A percentile compares a stretch with the other conserved stretches of the same genome.
Conservation (phyloP, 64 coral and sea anemone species). For the Pocillopora damicornis region DNA sequence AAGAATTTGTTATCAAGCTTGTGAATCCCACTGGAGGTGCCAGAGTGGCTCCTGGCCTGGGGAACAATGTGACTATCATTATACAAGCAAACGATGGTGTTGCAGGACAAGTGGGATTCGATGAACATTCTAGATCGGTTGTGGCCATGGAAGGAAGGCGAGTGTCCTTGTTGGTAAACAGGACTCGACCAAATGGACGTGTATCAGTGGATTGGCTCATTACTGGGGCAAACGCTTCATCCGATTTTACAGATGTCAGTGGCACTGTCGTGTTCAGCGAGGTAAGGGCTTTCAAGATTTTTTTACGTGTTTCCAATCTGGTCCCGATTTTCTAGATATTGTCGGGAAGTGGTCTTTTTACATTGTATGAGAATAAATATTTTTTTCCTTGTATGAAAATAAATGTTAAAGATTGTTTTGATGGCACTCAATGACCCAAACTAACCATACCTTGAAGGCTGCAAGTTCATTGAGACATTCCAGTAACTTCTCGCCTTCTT, state of each 20-base stretch:
- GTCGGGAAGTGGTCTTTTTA: no score
- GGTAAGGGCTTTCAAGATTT: constrained; percentile 14
- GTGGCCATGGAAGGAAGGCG: constrained; percentile 69
- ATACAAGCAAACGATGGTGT: constrained; percentile 94
- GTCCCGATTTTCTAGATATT: background rate
- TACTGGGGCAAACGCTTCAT: constrained; percentile 62
- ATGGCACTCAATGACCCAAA: no score
- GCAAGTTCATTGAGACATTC: no score
- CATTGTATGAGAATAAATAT: no score
- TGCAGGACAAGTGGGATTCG: constrained; percentile 83
- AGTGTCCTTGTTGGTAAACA: constrained; percentile 59
- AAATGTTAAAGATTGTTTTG: no score
- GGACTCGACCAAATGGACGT: constrained; percentile 64
- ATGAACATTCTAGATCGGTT: constrained; percentile 59
- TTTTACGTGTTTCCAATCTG: background rate
- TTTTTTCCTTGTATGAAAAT: no score
- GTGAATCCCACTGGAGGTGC: constrained; percentile 81
- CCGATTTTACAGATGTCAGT: constrained; percentile 59
- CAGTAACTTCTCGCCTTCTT: no score
- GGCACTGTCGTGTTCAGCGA: constrained; percentile 61
- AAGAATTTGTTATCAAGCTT: constrained; percentile 71
- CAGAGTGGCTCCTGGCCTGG: constrained; percentile 46
- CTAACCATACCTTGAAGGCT: no score
- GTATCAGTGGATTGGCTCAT: constrained; percentile 76
- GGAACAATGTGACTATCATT: constrained; percentile 83